These are phyloP conservation scores for Psettodes erumei DNA, from an alignment of 2,113 vertebrate genomes.

Conservation along the genomic window DNA sequence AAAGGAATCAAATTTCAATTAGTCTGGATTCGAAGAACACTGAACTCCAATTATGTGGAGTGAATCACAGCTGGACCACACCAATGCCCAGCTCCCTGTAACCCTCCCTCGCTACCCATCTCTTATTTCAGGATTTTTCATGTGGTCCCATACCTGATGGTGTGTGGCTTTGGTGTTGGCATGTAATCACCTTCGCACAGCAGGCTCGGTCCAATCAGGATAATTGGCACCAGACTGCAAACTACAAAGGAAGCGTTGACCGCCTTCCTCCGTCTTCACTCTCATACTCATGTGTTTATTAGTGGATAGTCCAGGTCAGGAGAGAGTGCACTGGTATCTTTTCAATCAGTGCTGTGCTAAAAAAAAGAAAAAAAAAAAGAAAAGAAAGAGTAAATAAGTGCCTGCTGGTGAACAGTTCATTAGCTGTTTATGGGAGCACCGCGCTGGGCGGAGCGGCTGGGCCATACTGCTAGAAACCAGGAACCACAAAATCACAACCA, in stretches of 20 bases:
- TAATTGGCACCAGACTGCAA: constrained; percentile 75
- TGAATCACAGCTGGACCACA: constrained; percentile 56
- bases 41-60: constrained; percentile 55
- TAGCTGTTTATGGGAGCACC: constrained; percentile 32
- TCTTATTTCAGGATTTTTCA: constrained; percentile 63
- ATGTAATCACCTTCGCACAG: constrained; percentile 68
- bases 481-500: constrained; percentile 40
- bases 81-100: constrained; percentile 1
- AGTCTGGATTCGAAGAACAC: constrained; percentile 18
- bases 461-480: constrained; percentile 7
- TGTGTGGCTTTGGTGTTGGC: constrained; percentile 52
- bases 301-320: constrained; percentile 8
- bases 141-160: constrained; percentile 70
- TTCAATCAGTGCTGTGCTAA: constrained; percentile 18
- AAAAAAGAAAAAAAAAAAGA: no score
- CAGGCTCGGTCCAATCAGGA: constrained; percentile 60
- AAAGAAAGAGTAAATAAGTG: no score
- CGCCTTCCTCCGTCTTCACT: not conserved
- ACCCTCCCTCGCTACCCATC: constrained; percentile 18
- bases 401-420: constrained; percentile 41
- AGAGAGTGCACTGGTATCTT: constrained; percentile 19
- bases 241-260: constrained; percentile 50
- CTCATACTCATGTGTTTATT: constrained; percentile 44
- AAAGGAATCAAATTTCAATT: constrained; percentile 52
- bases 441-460: constrained; percentile 3